Evolutionary conservation across 2,113 vertebrate genomes (phyloP).

Genomic region (Atrichornis clamosus): DNA sequence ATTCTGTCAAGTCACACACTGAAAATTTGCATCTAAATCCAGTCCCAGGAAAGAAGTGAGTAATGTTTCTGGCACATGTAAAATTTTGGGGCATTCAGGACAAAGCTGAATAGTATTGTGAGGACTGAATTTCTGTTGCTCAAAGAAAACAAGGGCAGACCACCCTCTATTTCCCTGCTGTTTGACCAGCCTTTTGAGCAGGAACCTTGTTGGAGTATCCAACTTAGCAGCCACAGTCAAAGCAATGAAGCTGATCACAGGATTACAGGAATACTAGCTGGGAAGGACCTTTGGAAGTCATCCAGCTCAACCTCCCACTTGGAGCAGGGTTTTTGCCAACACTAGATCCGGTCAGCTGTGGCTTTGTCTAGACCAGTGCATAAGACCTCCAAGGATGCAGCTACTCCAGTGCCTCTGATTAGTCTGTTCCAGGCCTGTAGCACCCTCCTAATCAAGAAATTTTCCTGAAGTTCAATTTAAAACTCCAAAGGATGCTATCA

Average conservation of each 20-base stretch:
- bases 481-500: background rate
- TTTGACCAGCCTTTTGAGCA: background rate
- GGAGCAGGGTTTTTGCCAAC: background rate
- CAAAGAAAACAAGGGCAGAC: background rate
- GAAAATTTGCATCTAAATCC: background rate
- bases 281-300: slow-evolving; percentile 1
- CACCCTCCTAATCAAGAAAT: background rate
- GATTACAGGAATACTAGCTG: background rate
- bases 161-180: background rate
- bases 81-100: background rate
- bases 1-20: background rate
- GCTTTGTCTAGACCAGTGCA: slow-evolving; percentile 26
- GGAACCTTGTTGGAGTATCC: background rate
- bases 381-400: slow-evolving; percentile 9
- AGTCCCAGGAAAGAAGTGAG: background rate
- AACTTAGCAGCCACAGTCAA: background rate
- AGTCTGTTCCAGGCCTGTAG: background rate
- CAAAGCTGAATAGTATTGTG: background rate
- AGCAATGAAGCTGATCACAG: background rate
- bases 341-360: background rate
- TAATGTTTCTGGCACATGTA: background rate
- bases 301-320: slow-evolving; percentile 27
- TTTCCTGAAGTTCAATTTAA: background rate
- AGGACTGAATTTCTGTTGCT: background rate
- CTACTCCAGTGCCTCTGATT: background rate